Evolutionary conservation across 1,140 invertebrate genomes (phyloP).

Genomic region (Euura saliciscinereae): DNA sequence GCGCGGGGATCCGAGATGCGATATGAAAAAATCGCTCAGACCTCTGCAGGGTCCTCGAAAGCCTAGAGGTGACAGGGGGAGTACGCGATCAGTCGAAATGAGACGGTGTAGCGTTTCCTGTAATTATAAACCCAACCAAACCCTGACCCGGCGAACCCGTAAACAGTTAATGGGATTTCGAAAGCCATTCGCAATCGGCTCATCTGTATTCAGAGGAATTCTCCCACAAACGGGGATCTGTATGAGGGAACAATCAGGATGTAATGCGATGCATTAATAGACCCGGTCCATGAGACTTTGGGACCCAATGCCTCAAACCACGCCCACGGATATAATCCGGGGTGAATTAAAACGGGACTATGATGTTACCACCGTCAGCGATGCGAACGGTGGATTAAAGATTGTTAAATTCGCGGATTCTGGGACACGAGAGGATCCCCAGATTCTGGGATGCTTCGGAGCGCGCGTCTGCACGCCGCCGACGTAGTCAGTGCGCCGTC

Average conservation of each 20-base stretch:
- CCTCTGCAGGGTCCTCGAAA: background rate
- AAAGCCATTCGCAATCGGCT: background rate
- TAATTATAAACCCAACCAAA: background rate
- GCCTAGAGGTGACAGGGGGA: background rate
- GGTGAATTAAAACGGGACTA: too few species aligned
- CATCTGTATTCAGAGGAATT: background rate
- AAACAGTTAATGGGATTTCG: background rate
- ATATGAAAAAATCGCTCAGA: too few species aligned
- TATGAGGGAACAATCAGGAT: background rate
- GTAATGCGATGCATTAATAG: background rate
- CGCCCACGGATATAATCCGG: too few species aligned
- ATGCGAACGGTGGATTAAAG: background rate
- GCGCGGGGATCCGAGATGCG: background rate
- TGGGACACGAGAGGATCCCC: background rate
- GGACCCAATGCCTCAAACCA: too few species aligned
- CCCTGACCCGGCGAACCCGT: background rate
- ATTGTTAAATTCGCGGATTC: background rate
- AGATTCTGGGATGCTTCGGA: background rate
- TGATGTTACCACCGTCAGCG: too few species aligned
- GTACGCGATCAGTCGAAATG: background rate
- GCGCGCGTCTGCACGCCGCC: conserved; percentile 21
- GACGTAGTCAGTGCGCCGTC: conserved; percentile 54
- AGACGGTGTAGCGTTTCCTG: background rate
- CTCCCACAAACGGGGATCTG: background rate
- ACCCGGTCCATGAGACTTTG: background rate